Conservation (phyloP, 2,113 vertebrate species). For the Gallinago undulata region DNA sequence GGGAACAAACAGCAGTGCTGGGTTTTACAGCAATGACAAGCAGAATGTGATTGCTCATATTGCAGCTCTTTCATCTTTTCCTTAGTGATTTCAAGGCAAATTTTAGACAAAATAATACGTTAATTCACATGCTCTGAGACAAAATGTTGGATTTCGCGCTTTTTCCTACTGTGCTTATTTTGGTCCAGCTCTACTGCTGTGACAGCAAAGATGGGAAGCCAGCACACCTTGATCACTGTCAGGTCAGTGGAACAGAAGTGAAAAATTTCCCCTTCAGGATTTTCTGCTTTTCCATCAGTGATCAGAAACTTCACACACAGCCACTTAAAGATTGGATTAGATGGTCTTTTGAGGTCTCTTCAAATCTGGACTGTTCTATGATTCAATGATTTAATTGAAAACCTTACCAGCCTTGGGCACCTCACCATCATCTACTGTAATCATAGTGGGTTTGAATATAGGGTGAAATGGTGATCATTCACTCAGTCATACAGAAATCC, state of each 20-base stretch:
- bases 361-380: not conserved
- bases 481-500: not conserved
- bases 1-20: not conserved
- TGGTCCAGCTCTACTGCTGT: not conserved
- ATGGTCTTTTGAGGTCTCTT: not conserved
- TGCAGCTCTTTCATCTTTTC: not conserved
- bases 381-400: not conserved
- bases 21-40: not conserved
- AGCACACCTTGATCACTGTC: fast-evolving
- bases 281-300: not conserved
- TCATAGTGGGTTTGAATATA: not conserved
- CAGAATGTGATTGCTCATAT: not conserved
- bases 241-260: not conserved
- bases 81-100: not conserved
- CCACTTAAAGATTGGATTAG: not conserved
- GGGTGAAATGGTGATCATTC: not conserved
- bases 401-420: not conserved
- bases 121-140: not conserved
- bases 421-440: not conserved
- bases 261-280: not conserved
- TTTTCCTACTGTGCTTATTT: not conserved
- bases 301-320: not conserved
- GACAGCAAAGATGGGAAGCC: not conserved
- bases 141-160: not conserved
- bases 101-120: not conserved